Base-by-base conservation (phyloP, 2,888 invertebrate genomes). In the Uropetala carovei region DNA sequence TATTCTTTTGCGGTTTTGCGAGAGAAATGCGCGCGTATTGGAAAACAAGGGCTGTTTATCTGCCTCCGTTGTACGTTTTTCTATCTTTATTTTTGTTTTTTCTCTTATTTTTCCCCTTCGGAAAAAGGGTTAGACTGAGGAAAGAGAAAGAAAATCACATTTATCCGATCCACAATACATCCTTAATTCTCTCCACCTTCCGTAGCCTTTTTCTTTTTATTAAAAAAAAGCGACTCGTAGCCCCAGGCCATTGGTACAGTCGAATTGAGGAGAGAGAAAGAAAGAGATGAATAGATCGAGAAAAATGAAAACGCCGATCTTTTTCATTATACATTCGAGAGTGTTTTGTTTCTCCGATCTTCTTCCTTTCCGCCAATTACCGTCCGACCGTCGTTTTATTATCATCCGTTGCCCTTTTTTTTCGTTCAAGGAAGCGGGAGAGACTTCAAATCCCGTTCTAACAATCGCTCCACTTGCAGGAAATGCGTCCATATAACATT, bases 131-230 rank as follows among this genome's bases (percentile, higher is more conserved):
- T n/a, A 13, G 58, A 58, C 27, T 57, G 27, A 14, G 22, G 83
- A 43, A 30, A 60, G 27, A 64, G n/a, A n/a, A 13, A 60, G 27
- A 86, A 16, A 30, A 27, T 27, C 58, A 14, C 58, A 60, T 27
- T 86, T n/a, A 27, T 86, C 11, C 89, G 89, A 60, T 56, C 8
- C 43, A 68, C 60, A 60, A 86, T 89, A 43, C 43, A 43, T 89
- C 64, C 89, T 89, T 89, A 89, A 89, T 89, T 89, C 89, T 89
- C 64, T 68, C 86, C 86, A 60, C 83, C 56, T 86, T 86, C 60
- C 89, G 64, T 68, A 64, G 43, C n/a, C 43, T 68, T 83, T 60
- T 60, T 68, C 64, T 68, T 89, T 30, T 68, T 27, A 64, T n/a
- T n/a, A n/a, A n/a, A n/a, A n/a, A 68, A 89, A 89, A 22, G 64